A percentile compares a stretch with the other conserved stretches of the same genome.
Evolutionary conservation across 2,797 vertebrate genomes (phyloP).

Genomic region (Scyliorhinus canicula): DNA sequence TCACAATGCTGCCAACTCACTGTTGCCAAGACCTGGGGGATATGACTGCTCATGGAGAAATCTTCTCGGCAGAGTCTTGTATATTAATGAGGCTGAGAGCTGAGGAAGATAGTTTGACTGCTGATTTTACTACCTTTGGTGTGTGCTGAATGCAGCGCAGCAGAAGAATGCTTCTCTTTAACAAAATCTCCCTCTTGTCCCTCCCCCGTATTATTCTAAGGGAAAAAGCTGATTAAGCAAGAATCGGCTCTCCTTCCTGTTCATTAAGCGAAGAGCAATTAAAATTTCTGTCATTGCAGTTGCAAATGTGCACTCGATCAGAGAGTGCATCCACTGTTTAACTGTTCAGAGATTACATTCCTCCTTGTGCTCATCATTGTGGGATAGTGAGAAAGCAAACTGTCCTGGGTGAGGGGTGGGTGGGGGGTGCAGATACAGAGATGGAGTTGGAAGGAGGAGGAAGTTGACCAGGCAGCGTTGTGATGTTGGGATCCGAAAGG

Average conservation of each 20-base stretch:
- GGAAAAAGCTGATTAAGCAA: background rate
- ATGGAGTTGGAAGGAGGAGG: background rate
- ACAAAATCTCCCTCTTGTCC: background rate
- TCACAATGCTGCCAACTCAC: background rate
- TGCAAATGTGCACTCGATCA: background rate
- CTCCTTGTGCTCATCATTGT: background rate
- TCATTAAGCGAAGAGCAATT: background rate
- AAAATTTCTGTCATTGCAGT: background rate
- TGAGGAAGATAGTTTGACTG: background rate
- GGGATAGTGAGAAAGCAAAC: background rate
- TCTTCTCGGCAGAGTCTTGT: background rate
- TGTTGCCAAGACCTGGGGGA: conserved; percentile 19
- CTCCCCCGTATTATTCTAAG: background rate
- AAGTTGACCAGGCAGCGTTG: background rate
- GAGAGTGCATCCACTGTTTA: background rate
- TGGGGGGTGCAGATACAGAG: background rate
- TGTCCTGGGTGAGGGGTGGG: background rate
- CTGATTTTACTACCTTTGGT: conserved; percentile 11
- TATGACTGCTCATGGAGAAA: background rate
- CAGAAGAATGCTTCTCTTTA: background rate
- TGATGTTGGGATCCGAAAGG: background rate
- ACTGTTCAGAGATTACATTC: background rate
- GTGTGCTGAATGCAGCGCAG: background rate
- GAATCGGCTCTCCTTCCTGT: background rate
- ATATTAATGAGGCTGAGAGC: conserved; percentile 10